Evolutionary conservation across 2,113 vertebrate genomes (phyloP).

Genomic region (Smithornis capensis): DNA sequence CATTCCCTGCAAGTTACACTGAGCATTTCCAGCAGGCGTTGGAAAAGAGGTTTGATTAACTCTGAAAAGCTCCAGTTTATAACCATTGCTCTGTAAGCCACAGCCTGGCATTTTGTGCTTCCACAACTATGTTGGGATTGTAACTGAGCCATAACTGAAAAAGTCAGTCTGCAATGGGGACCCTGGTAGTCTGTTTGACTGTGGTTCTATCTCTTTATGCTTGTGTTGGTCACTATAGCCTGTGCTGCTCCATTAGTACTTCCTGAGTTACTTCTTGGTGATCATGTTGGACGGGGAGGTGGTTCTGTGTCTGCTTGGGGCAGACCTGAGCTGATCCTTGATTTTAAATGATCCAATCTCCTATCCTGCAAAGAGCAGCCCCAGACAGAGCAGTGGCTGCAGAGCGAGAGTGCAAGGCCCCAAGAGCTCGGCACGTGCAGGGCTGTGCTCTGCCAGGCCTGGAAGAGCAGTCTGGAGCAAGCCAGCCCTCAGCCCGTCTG

Average conservation of each 20-base stretch:
- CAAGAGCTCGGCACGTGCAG: background rate
- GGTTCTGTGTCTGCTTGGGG: background rate
- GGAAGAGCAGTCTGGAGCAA: background rate
- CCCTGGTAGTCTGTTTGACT: background rate
- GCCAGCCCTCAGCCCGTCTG: background rate
- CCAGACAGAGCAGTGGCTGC: background rate
- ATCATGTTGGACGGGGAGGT: background rate
- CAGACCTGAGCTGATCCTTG: background rate
- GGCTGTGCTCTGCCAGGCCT: background rate
- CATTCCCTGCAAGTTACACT: conserved; percentile 46
- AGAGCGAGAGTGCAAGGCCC: rapidly evolving
- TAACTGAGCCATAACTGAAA: background rate
- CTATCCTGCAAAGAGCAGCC: background rate
- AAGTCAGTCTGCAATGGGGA: background rate
- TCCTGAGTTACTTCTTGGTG: background rate
- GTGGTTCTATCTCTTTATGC: background rate
- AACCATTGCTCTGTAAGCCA: background rate
- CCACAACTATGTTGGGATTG: background rate
- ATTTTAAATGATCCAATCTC: background rate
- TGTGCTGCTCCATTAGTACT: background rate
- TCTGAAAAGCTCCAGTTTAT: conserved; percentile 12
- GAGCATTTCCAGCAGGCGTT: conserved; percentile 39
- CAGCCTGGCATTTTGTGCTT: background rate
- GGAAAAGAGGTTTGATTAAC: conserved; percentile 11
- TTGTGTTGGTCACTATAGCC: background rate